Percentiles rank a stretch among this genome's conserved stretches.
phyloP scores from a whole-genome alignment of 2,888 invertebrate genomes.

The Drosophila rellima region DNA sequence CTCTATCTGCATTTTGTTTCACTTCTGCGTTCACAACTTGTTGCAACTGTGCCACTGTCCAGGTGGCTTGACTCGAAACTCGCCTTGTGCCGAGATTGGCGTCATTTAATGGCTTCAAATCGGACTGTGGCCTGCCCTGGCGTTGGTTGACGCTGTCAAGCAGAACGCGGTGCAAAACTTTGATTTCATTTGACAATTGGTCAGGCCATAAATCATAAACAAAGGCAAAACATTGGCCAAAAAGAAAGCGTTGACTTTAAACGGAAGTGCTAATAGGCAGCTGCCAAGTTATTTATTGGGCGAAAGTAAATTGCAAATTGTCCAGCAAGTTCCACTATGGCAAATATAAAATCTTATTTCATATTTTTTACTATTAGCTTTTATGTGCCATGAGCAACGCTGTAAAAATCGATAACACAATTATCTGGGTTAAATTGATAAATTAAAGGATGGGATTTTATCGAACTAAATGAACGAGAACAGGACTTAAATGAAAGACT shows the following conservation, averaged over 20 bases:
- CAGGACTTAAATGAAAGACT: no score
- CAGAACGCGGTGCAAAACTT: conserved; percentile 56
- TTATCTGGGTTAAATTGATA: no score
- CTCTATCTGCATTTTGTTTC: conserved; percentile 39
- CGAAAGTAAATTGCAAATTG: conserved; percentile 59
- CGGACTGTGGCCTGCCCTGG: conserved; percentile 14
- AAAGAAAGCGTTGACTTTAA: conserved; percentile 70
- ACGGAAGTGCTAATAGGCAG: conserved; percentile 58
- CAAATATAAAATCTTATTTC: not conserved
- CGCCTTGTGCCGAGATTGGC: conserved; percentile 3
- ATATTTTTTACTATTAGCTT: not conserved
- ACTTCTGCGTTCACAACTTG: conserved; percentile 68
- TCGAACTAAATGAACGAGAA: not conserved
- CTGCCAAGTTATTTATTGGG: conserved; percentile 48
- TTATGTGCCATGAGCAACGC: not conserved
- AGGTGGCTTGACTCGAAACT: conserved; percentile 5
- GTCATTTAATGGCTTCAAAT: conserved; percentile 64
- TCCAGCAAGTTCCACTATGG: not conserved
- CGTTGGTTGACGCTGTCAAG: conserved; percentile 30
- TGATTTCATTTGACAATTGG: conserved; percentile 69
- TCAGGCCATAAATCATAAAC: conserved; percentile 63
- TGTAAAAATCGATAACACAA: no score
- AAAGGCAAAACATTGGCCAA: conserved; percentile 48
- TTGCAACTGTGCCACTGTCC: conserved; percentile 76
- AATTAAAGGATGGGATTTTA: not conserved